These are phyloP conservation scores for Augochlorella aurata DNA, from an alignment of 2,888 invertebrate genomes.

Conservation along the genomic window DNA sequence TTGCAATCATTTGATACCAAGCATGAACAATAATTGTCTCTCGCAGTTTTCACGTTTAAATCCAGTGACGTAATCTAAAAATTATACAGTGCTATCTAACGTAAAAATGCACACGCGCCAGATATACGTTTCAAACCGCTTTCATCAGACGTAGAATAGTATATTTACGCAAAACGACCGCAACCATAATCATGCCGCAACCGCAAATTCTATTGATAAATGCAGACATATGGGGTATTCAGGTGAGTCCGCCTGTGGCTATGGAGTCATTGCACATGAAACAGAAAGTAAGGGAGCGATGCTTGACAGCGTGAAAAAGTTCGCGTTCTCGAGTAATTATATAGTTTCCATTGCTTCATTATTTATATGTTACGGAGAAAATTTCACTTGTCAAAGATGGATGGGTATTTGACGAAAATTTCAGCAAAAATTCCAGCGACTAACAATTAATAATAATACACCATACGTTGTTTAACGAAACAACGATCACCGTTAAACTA, in stretches of 20 bases:
- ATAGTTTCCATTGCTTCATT: too few relatives aligned
- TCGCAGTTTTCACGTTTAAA: background rate
- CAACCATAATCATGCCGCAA: background rate
- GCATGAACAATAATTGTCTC: background rate
- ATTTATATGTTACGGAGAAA: too few relatives aligned
- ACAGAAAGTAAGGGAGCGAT: background rate
- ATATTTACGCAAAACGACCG: background rate
- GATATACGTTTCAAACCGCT: background rate
- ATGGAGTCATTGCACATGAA: background rate
- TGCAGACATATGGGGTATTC: background rate
- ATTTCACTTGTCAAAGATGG: too few relatives aligned
- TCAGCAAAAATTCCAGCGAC: background rate
- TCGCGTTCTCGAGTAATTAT: background rate
- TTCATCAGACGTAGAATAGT: background rate
- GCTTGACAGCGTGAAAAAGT: background rate
- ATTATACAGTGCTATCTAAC: background rate
- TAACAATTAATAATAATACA: background rate
- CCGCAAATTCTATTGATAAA: slow-evolving; percentile 2
- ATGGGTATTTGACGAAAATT: background rate
- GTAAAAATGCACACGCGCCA: background rate
- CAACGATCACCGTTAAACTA: slow-evolving; percentile 20
- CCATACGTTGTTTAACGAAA: slow-evolving; percentile 22
- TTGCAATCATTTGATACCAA: too few relatives aligned
- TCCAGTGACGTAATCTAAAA: background rate
- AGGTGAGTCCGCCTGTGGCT: background rate